Conservation (phyloP, 2,888 invertebrate species). For the Pristionchus mayeri region DNA sequence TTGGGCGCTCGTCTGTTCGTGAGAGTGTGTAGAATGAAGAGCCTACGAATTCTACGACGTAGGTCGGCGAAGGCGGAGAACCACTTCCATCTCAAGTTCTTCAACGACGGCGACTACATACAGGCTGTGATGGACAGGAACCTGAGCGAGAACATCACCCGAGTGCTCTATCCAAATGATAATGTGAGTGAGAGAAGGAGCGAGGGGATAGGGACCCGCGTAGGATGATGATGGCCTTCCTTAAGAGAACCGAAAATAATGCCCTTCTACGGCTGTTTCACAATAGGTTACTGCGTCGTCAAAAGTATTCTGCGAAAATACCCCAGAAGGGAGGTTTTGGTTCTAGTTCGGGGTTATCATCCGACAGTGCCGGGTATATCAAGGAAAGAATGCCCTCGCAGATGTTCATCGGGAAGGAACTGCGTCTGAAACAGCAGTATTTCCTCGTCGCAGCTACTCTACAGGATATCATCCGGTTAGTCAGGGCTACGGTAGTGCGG, state of each 20-base stretch:
- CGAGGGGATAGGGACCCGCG: neutral
- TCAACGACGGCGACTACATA: constrained; percentile 75
- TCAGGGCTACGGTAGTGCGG: too few relatives aligned
- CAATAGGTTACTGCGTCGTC: too few relatives aligned
- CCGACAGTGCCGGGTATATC: neutral
- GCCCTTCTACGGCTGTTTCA: too few relatives aligned
- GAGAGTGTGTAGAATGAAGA: too few relatives aligned
- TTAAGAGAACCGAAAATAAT: too few relatives aligned
- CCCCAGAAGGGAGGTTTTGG: too few relatives aligned
- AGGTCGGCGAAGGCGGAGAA: constrained; percentile 72
- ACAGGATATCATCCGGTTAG: constrained; percentile 66
- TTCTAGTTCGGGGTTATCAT: too few relatives aligned
- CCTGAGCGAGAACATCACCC: constrained; percentile 95
- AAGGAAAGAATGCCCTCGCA: constrained; percentile 49
- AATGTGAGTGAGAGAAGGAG: constrained; percentile 80
- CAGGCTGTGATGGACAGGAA: constrained; percentile 98
- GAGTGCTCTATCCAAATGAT: constrained; percentile 98
- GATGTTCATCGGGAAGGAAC: constrained; percentile 97
- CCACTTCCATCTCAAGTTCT: constrained; percentile 75
- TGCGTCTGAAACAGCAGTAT: constrained; percentile 98
- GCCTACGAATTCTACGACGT: too few relatives aligned
- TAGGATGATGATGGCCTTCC: neutral
- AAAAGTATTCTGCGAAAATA: too few relatives aligned
- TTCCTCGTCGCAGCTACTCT: constrained; percentile 98
- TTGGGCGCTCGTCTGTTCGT: too few relatives aligned